Evolutionary conservation across 92 coral and sea anemone species (phyloP), one percentile per base, ranked within the genome.

Genomic region (Parazoanthus swiftii): DNA sequence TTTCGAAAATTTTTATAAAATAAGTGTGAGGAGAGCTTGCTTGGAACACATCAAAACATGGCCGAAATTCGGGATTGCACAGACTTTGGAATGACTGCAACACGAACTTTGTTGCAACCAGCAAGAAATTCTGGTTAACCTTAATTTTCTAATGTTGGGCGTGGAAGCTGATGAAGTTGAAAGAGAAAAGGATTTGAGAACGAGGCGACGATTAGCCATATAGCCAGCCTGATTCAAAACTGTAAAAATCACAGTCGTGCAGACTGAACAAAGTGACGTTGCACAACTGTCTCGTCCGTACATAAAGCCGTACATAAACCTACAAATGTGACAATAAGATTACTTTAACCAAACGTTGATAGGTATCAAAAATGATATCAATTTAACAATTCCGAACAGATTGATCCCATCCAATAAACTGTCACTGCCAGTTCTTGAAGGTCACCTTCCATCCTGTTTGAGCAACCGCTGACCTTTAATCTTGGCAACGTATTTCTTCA

Each of bases 401-500:
- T 63, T 23, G n/a, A 63, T 20, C 25, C 70, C 21, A 63, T 26
- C 8, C 3, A 20, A 63, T 63, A 20, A 23, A 13, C 59, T 63
- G 70, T 9, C 25, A 63, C 70, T 63, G 70, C n/a, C n/a, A 63
- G 26, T 63, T 63, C 70, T 20, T 20, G 7, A 20, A 4, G 26
- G 70, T 63, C 70, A 63, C 25, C 29, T 66, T 56, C 56, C 58
- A 18, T 76, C 48, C 36, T 72, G 81, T 35, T 88, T 90, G 36
- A 88, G 90, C 43, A 89, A 76, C 74, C 98, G 93, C 21, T 92
- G 92, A 66, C 97, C 98, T 87, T 97, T 95, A 26, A 86, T 85
- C 87, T 95, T 97, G 13, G 97, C 98, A 50, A 97, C 95, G 88
- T 95, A 97, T 36, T 95, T 97, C 90, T 97, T 97, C 26, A 94